Evolutionary conservation across 2,797 vertebrate species (phyloP), one percentile per base, ranked within the genome.

Genomic region (Ctenochaetus hawaiiensis): DNA sequence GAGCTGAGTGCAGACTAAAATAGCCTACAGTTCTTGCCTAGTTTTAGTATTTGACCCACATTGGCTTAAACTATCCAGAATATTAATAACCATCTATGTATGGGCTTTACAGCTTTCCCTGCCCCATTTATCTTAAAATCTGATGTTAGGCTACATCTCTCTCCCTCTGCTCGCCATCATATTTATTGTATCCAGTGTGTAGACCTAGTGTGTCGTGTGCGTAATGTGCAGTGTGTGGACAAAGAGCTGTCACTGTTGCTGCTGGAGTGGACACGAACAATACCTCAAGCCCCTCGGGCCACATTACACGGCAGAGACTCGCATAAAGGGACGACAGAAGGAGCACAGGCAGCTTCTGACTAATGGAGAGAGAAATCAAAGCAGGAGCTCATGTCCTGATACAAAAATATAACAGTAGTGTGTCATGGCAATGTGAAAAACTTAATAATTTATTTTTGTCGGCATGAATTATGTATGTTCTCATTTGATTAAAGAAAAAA

Each of bases 211-310:
- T 75, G 82, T 59, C 44, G 44, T 56, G 75, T 81, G 76, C 80
- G 62, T 68, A 59, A 61, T 67, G 72, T 64, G 77, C 61, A 60
- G 72, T 69, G 67, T 83, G 71, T 43, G 44, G 68, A 93, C 87
- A 92, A 93, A 91, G 71, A 74, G 58, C 83, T 80, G 82, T 83
- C 74, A 80, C 54, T 90, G 75, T 82, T 87, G 73, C 87, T 91
- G 94, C 84, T 92, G 91, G 87, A 92, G 89, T 92, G 90, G 91
- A 85, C 80, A 89, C 45, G 89, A 75, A 93, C 89, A 94, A 93
- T 91, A 85, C 75, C 73, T 77, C 39, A 0, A 87, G 54, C 87
- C 92, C 89, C 85, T 58, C 54, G 82, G 91, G 91, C 88, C 83
- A 91, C 90, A 92, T 93, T 91, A 89, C 87, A 89, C 77, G 14